These are phyloP conservation scores for Nymphalis urticae DNA, from an alignment of 2,888 invertebrate species.

Conservation along the genomic window DNA sequence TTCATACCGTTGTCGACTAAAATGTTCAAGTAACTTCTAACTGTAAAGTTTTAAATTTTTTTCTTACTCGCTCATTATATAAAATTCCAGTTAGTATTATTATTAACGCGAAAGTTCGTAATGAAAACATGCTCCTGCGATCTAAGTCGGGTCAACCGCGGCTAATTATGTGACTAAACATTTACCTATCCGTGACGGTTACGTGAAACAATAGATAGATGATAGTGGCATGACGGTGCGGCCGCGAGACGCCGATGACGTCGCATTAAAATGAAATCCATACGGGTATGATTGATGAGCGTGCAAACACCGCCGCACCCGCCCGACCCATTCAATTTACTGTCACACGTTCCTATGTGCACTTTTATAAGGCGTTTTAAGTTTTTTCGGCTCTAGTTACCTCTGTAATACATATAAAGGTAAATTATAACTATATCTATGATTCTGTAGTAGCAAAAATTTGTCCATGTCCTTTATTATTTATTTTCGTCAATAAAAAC, in stretches of 20 bases:
- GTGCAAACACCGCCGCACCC: slow-evolving; percentile 62
- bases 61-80: too few relatives aligned
- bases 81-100: too few relatives aligned
- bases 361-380: slow-evolving; percentile 42
- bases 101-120: too few relatives aligned
- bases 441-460: not conserved
- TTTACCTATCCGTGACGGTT: slow-evolving; percentile 36
- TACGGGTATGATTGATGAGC: slow-evolving; percentile 78
- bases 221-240: slow-evolving; percentile 47
- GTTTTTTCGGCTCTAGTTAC: slow-evolving; percentile 11
- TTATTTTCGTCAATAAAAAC: too few relatives aligned
- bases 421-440: not conserved
- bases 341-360: slow-evolving; percentile 54
- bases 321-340: slow-evolving; percentile 76
- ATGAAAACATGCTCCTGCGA: not conserved
- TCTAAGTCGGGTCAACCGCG: slow-evolving; percentile 17
- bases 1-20: too few relatives aligned
- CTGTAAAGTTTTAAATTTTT: too few relatives aligned
- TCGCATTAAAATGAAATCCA: slow-evolving; percentile 80
- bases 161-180: slow-evolving; percentile 40
- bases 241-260: slow-evolving; percentile 76
- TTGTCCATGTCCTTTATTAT: not conserved
- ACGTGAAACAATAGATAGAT: slow-evolving; percentile 49
- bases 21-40: too few relatives aligned
- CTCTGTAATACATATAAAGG: not conserved